phyloP scores from a whole-genome alignment of 2,888 invertebrate genomes.

The Macrophya alboannulata region DNA sequence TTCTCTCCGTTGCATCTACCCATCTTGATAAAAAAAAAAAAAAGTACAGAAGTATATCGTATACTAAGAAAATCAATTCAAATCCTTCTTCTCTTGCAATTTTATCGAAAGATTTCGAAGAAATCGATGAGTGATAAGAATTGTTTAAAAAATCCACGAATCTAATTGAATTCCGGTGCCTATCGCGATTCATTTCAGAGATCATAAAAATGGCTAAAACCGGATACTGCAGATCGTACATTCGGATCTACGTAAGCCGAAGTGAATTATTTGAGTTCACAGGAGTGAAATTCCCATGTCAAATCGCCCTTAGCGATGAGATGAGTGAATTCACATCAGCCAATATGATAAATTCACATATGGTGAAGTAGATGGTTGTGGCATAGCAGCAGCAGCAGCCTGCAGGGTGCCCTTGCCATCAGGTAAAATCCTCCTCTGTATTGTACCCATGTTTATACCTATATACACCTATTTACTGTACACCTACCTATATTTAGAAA shows the following conservation, averaged over 20 bases:
- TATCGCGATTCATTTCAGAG: background rate
- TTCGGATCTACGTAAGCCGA: background rate
- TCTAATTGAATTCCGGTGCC: background rate
- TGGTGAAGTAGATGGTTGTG: constrained; percentile 42
- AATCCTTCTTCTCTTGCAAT: background rate
- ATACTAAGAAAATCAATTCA: background rate
- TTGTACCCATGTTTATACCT: constrained; percentile 10
- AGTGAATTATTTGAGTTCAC: constrained; percentile 22
- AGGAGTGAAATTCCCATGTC: constrained; percentile 51
- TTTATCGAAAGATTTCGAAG: background rate
- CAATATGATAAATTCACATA: constrained; percentile 50
- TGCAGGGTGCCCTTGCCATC: constrained; percentile 16
- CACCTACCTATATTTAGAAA: constrained; percentile 30
- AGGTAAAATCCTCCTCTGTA: constrained; percentile 38
- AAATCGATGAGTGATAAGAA: background rate
- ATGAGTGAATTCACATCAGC: constrained; percentile 42
- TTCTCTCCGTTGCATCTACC: background rate
- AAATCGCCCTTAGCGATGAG: constrained; percentile 38
- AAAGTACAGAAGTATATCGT: background rate
- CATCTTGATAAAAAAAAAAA: background rate
- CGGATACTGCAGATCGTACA: background rate
- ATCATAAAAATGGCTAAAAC: background rate
- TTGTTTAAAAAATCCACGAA: background rate
- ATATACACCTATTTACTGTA: constrained; percentile 19
- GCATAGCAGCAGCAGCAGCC: background rate